Evolutionary conservation across 2,888 invertebrate species (phyloP), one percentile per base, ranked within the genome.

Genomic region (Xanthia icteritia): DNA sequence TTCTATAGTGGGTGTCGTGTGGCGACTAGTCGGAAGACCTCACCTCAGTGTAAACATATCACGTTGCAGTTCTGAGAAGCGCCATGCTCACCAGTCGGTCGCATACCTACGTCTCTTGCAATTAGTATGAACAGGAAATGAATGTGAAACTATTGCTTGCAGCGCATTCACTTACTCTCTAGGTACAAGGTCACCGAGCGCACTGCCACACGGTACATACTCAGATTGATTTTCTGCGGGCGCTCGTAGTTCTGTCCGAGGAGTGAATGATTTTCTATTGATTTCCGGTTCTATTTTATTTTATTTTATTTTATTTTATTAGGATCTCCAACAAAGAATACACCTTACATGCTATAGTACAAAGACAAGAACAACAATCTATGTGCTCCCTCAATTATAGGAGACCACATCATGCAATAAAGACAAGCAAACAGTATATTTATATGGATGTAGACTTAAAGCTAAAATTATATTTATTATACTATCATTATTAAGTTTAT

Each of bases 21-120:
- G 63, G 23, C 1, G 39, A 45, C 45, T 11, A 11, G n/a, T 39
- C 39, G 31, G 15, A 64, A 63, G 17, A 63, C 17, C 48, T 78
- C 48, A n/a, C 65, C 23, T 78, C 42, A 13, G 61, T 48, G 51
- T 27, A 48, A 66, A 51, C 72, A 61, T 42, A 68, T 51, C 42
- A 66, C 65, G 65, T 81, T 79, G 69, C 65, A 73, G 79, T 73
- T 79, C 68, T 64, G 31, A 79, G 73, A 69, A 73, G 17, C 36
- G 61, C 31, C 51, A 27, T 6, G 66, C 9, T 42, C 71, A 42
- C 42, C 6, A 23, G 51, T 23, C 27, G 20, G 15, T 68, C 54
- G 36, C 45, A 45, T 36, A 61, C 15, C 54, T 66, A 20, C 60
- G 27, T 42, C n/a, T 77, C 31, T 66, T 42, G 39, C 45, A 76